Evolutionary conservation across 2,797 vertebrate species (phyloP).

Genomic region (Catamblyrhynchus diadema): DNA sequence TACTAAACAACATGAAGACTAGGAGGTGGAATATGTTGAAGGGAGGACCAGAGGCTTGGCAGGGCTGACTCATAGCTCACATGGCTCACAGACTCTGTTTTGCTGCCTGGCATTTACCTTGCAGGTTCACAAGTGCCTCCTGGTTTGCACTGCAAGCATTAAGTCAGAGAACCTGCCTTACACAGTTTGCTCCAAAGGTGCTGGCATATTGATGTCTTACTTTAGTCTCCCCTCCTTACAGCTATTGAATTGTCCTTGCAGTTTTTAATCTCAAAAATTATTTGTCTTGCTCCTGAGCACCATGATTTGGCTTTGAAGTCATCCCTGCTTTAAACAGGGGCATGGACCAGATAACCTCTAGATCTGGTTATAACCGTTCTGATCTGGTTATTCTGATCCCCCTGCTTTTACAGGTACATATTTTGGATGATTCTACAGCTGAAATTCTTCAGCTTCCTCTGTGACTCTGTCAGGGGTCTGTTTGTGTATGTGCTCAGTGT

Average conservation of each 20-base stretch:
- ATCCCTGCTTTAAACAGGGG: not conserved
- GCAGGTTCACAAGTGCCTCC: not conserved
- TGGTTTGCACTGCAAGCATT: not conserved
- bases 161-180: not conserved
- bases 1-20: not conserved
- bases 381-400: not conserved
- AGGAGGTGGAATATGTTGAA: not conserved
- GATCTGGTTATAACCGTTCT: not conserved
- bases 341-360: not conserved
- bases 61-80: not conserved
- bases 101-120: not conserved
- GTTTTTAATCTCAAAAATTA: not conserved
- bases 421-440: not conserved
- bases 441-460: not conserved
- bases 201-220: not conserved
- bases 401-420: not conserved
- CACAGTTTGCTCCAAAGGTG: not conserved
- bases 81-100: not conserved
- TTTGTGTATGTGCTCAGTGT: not conserved
- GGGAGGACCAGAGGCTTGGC: not conserved
- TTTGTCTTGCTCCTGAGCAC: not conserved
- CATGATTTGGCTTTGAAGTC: not conserved
- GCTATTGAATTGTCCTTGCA: not conserved
- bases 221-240: not conserved
- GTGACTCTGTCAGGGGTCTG: not conserved